Conservation (phyloP, 1,140 invertebrate genomes). For the Cherax destructor region DNA sequence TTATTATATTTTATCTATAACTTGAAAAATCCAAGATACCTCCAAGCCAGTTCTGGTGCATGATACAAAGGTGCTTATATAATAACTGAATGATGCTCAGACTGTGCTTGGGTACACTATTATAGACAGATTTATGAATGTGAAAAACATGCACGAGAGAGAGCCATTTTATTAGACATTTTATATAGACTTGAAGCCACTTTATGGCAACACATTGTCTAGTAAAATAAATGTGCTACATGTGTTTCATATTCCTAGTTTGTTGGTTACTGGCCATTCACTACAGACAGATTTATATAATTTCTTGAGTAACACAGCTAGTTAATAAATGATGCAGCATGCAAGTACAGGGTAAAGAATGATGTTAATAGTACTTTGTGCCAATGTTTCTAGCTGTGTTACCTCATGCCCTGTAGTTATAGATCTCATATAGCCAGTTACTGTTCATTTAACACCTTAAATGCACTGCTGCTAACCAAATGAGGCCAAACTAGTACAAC, state of each 20-base stretch:
- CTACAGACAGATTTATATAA: neutral
- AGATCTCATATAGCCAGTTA: constrained; percentile 18
- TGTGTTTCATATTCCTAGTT: neutral
- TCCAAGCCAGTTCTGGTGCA: neutral
- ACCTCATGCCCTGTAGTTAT: neutral
- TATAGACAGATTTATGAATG: too few relatives aligned
- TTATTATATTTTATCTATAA: neutral
- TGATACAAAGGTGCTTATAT: constrained; percentile 27
- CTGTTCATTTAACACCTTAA: neutral
- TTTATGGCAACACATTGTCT: too few relatives aligned
- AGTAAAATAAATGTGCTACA: too few relatives aligned
- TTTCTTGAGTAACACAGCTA: neutral
- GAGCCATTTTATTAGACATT: too few relatives aligned
- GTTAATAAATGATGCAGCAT: neutral
- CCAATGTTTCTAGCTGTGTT: neutral
- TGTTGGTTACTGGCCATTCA: neutral
- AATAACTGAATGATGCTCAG: constrained; percentile 6
- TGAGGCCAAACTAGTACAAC: constrained; percentile 25
- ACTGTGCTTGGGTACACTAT: neutral
- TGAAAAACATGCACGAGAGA: too few relatives aligned
- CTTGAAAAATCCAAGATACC: neutral
- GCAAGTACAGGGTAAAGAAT: neutral
- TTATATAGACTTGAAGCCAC: too few relatives aligned
- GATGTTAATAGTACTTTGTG: neutral
- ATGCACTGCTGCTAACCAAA: neutral